Base-by-base conservation (phyloP, 2,797 vertebrate genomes). In the Acomys russatus region DNA sequence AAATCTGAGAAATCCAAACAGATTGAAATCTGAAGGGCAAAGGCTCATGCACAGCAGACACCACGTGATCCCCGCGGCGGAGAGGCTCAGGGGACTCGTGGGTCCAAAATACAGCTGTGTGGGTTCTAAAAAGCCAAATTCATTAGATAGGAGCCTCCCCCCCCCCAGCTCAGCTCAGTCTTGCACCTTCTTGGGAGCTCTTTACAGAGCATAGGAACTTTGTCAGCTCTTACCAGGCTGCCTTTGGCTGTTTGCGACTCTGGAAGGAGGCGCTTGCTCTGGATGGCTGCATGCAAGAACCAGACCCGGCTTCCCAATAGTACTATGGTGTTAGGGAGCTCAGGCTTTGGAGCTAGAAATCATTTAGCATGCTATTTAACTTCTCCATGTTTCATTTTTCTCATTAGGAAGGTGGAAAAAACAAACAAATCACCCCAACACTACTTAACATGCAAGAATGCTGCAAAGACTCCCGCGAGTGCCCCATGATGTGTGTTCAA, bases 1-100 rank as follows among this genome's bases (percentile, higher is more conserved):
- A 44, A 95, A 49, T 77, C 22, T 76, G 78, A 86, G 78, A 83
- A 78, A 95, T 92, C 9, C 56, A 38, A 76, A 92, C 73, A 33
- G 71, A 80, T 71, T 33, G 49, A 91, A 49, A 25, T 79, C 18
- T 22, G 15, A 77, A 17, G 17, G 92, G 15, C 56, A 90, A 3
- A 9, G 4, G 49, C 35, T 88, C 5, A 70, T 88, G 44, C 14
- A 73, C 33, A 89, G 68, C 64, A 77, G 35, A 61, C 77, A 11
- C 56, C 28, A 12, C 14, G 11, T 63, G 18, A 56, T 51, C 38
- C 28, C 10, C 38, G 82, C n/a, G 76, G 14, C n/a, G 8, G 35
- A 86, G 68, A 91, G 28, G 44, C 17, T 33, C 71, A 77, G 54
- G 63, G 35, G 22, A 85, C 22, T 49, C 68, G 33, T 2, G 28